Evolutionary conservation across 2,888 invertebrate genomes (phyloP).

Genomic region (Dasysyrphus tricinctus): DNA sequence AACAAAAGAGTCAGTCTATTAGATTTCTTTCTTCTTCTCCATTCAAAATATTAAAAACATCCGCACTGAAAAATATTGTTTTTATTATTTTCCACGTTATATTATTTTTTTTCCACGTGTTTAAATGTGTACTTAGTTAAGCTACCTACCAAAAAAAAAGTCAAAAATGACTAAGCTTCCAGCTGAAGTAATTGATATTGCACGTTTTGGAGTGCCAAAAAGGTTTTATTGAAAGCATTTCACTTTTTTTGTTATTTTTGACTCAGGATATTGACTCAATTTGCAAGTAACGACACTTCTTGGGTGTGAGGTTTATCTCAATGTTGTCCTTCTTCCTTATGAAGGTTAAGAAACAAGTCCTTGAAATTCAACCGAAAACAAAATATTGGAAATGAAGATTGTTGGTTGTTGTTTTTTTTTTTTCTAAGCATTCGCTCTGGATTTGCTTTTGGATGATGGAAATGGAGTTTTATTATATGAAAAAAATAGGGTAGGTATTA

Average conservation of each 20-base stretch:
- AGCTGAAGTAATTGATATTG: slow-evolving; percentile 50
- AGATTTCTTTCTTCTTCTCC: neutral
- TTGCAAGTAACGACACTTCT: slow-evolving; percentile 23
- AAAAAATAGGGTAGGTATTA: too few relatives aligned
- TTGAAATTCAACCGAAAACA: neutral
- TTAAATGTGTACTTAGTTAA: neutral
- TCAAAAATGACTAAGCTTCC: slow-evolving; percentile 12
- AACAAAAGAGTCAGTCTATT: neutral
- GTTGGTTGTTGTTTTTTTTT: too few relatives aligned
- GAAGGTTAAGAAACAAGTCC: slow-evolving; percentile 5
- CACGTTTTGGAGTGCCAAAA: slow-evolving; percentile 25
- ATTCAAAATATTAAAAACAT: slow-evolving; percentile 9
- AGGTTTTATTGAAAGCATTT: slow-evolving; percentile 39
- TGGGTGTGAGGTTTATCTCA: slow-evolving; percentile 9
- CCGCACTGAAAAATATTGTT: slow-evolving; percentile 7
- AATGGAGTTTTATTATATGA: too few relatives aligned
- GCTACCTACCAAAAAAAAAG: too few relatives aligned
- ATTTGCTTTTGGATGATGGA: too few relatives aligned
- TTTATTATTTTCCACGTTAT: slow-evolving; percentile 17
- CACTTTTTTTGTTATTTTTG: neutral
- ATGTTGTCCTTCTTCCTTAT: slow-evolving; percentile 14
- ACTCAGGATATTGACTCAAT: slow-evolving; percentile 52
- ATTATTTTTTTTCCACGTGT: neutral
- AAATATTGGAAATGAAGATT: too few relatives aligned
- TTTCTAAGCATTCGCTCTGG: too few relatives aligned